Evolutionary conservation across 2,888 invertebrate genomes (phyloP).

Genomic region (Alloscopus bannaensis): DNA sequence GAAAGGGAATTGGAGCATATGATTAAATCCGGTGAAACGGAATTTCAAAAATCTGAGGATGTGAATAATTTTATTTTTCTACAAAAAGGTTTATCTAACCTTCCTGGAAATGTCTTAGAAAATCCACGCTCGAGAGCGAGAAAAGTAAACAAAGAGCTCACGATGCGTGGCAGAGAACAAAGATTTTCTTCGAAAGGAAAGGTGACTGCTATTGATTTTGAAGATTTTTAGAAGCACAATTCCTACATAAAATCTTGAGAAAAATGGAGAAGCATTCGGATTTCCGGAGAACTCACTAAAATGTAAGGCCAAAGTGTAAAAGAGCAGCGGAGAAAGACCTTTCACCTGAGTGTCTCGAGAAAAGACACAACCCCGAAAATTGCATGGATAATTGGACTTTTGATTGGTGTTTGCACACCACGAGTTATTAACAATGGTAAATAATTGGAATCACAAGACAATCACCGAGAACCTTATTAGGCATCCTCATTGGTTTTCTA

Average conservation of each 20-base stretch:
- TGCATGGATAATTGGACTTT: conserved; percentile 46
- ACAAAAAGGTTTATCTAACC: too few species aligned
- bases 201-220: neutral
- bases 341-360: neutral
- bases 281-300: neutral
- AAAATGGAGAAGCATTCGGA: neutral
- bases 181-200: neutral
- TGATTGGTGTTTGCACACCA: conserved; percentile 50
- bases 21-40: too few species aligned
- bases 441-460: conserved; percentile 19
- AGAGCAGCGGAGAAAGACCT: neutral
- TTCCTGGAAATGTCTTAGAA: too few species aligned
- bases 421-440: conserved; percentile 28
- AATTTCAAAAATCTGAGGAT: too few species aligned
- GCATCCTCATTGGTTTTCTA: too few species aligned
- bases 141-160: conserved; percentile 10
- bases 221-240: neutral
- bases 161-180: neutral
- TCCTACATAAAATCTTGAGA: neutral
- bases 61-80: too few species aligned
- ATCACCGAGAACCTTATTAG: too few species aligned
- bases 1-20: too few species aligned
- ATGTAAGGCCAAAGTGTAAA: neutral
- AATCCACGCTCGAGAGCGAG: too few species aligned
- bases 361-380: conserved; percentile 16